Evolutionary conservation across 2,113 vertebrate genomes (phyloP), one percentile per base, ranked within the genome.

Genomic region (Dicrurus megarhynchus): DNA sequence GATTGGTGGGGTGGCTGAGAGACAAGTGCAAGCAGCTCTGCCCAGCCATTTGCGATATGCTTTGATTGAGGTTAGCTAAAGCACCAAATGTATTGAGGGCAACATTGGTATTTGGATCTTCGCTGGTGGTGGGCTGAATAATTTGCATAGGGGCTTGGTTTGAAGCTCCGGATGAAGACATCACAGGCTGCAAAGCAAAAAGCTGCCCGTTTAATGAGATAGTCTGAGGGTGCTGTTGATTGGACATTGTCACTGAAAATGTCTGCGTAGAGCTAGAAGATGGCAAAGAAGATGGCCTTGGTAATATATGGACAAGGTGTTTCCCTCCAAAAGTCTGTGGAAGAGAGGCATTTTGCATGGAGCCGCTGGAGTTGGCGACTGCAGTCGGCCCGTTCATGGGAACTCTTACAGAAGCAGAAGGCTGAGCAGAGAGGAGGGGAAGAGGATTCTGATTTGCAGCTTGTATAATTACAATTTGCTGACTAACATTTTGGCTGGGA

Each of bases 401-500:
- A 71, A 98, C 90, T 73, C 98, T 96, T 44, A 98, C 97, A 80
- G 98, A 97, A 63, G 98, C 93, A 37, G 98, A 90, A 63, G 98
- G 95, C 75, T 98, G 98, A 65, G 99, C 98, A 0, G 96, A 98
- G 89, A 98, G 98, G 87, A 97, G 98, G n/a, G 98, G 98, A 73
- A 98, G 97, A 41, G 99, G 96, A 46, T 98, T 98, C 97, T 99
- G 98, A 97, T 98, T 99, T 83, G 99, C 98, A 76, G 99, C 98
- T 97, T 99, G 99, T 94, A 99, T 99, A 94, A 99, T 99, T 57
- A 99, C 99, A 92, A 99, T 99, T 74, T 99, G 99, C 55, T 99
- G 99, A 94, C 99, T 99, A 23, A 99, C 98, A 2, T 98, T 98
- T 95, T 98, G 99, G 97, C 95, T 99, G 78, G 98, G 96, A 87